Base-by-base conservation (phyloP, 2,888 invertebrate genomes). In the Tholera decimalis region DNA sequence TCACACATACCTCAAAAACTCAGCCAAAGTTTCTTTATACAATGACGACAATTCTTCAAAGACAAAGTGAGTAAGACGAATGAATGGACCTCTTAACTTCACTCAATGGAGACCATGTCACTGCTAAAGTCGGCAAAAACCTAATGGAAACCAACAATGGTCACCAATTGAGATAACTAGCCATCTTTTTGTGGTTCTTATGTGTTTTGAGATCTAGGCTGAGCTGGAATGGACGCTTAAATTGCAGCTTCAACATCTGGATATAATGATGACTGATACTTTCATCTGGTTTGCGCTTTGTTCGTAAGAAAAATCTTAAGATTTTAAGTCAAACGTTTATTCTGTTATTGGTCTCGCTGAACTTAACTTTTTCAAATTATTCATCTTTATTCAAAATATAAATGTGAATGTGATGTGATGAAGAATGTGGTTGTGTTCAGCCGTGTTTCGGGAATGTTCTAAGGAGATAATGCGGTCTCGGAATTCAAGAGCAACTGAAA, bases 111-210 rank as follows among this genome's bases (percentile, higher is more conserved):
- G 26, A 35, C 15, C 33, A 22, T 15, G 69, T 53, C 68, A 15
- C 24, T 35, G 8, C 7, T 35, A n/a, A n/a, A n/a, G n/a, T 15
- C 30, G 15, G 39, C 35, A 68, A 68, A 68, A 70, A 74, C 69
- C 22, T 57, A 68, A 70, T 58, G 35, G 35, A 57, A 46, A 70
- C n/a, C 24, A 53, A 68, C 53, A 46, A 69, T 57, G 20, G 35
- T 30, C 46, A 9, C 13, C 28, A 67, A 49, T 73, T 43, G 47
- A 67, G 68, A 37, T 55, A 37, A 49, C 56, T 15, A 8, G 11
- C 22, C 9, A 2, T 30, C 26, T 24, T 54, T 73, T 41, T 20
- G 30, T 55, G 22, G 35, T 11, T 43, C 13, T 37, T 37, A 55
- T 66, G 41, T 46, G 43, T 49, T 47, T 43, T 11, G 24, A 33